These are phyloP conservation scores for Jacana jacana DNA, from an alignment of 2,113 vertebrate genomes.

Conservation along the genomic window DNA sequence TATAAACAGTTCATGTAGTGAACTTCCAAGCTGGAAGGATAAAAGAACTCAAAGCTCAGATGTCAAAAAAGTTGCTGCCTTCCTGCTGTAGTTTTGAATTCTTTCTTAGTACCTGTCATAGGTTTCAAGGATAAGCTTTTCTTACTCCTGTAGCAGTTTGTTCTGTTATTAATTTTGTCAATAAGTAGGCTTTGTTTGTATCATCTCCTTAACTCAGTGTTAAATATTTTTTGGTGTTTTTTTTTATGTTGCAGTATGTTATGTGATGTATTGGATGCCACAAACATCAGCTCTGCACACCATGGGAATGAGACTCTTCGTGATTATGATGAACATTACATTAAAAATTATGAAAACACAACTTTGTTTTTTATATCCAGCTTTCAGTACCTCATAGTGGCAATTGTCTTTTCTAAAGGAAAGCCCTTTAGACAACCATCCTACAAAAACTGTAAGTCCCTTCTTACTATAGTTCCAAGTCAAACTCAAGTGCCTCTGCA, in stretches of 20 bases:
- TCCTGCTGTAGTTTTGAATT: neutral
- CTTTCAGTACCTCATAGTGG: conserved; percentile 97
- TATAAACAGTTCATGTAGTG: neutral
- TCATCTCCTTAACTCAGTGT: neutral
- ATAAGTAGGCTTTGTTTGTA: neutral
- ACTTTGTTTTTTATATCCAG: conserved; percentile 95
- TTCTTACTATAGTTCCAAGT: neutral
- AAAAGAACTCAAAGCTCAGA: neutral
- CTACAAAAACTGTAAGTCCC: conserved; percentile 92
- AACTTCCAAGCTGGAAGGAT: neutral
- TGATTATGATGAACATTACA: conserved; percentile 84
- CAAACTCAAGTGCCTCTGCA: neutral
- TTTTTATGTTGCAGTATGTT: conserved; percentile 71
- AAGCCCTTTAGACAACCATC: conserved; percentile 96
- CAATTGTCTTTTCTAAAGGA: conserved; percentile 96
- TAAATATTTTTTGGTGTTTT: neutral
- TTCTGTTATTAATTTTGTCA: neutral
- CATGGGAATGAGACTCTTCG: conserved; percentile 71
- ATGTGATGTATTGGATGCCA: conserved; percentile 71
- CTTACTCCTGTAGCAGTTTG: neutral
- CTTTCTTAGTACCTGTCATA: neutral
- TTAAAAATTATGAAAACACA: conserved; percentile 94
- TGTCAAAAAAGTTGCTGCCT: neutral
- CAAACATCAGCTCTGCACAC: conserved; percentile 53
- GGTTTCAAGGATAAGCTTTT: neutral